phyloP scores from a whole-genome alignment of 2,888 invertebrate species.

The Chrysomela aeneicollis region DNA sequence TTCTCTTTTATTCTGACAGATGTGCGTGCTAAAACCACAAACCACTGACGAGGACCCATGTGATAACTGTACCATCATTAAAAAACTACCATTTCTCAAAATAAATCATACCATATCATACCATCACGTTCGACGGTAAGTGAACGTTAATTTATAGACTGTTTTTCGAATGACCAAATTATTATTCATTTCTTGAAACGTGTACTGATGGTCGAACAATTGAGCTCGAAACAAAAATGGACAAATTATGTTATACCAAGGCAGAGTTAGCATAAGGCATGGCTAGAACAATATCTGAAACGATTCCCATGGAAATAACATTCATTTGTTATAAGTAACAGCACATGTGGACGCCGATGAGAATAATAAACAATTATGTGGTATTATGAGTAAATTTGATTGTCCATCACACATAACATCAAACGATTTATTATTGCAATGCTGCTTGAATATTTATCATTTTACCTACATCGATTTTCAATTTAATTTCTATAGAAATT shows the following conservation, averaged over 20 bases:
- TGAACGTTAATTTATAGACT: constrained; percentile 10
- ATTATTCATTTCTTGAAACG: constrained; percentile 19
- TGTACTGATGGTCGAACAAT: constrained; percentile 20
- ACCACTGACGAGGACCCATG: not conserved
- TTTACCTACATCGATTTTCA: constrained; percentile 31
- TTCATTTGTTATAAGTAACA: constrained; percentile 54
- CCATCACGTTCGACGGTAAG: not conserved
- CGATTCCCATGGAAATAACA: constrained; percentile 53
- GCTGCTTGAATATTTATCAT: constrained; percentile 47
- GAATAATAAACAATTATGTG: constrained; percentile 54
- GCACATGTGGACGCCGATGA: constrained; percentile 46
- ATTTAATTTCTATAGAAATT: not conserved
- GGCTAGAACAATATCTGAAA: constrained; percentile 41
- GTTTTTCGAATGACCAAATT: constrained; percentile 16
- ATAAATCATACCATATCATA: constrained; percentile 15
- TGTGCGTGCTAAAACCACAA: not conserved
- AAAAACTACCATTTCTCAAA: not conserved
- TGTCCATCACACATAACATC: constrained; percentile 49
- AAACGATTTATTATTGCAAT: constrained; percentile 50
- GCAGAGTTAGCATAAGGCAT: constrained; percentile 33
- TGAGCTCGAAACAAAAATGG: constrained; percentile 25
- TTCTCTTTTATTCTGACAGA: not conserved
- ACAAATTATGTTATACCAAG: constrained; percentile 33
- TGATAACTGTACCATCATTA: not conserved
- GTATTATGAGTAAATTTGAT: constrained; percentile 49